Conservation (phyloP, 2,797 vertebrate genomes). For the Odontamblyopus lacepedii region DNA sequence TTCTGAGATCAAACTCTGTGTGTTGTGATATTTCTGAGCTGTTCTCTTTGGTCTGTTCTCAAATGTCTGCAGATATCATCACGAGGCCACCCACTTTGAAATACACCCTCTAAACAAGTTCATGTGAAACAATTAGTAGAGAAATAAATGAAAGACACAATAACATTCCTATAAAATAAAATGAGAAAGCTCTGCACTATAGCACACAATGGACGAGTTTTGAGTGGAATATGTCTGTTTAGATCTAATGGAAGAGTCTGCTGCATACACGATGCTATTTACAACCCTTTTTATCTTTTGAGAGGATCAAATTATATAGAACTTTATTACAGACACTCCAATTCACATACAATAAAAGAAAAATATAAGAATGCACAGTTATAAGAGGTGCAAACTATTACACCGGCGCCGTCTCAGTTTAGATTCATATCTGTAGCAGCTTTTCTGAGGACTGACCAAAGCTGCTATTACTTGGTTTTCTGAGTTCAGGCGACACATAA, state of each 20-base stretch:
- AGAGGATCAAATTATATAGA: neutral
- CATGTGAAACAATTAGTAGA: neutral
- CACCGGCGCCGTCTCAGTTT: too few species aligned
- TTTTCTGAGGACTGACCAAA: too few species aligned
- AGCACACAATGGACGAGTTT: neutral
- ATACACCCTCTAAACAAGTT: neutral
- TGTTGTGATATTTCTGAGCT: neutral
- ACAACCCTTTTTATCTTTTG: neutral
- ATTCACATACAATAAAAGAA: too few species aligned
- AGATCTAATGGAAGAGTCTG: neutral
- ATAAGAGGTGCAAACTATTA: too few species aligned
- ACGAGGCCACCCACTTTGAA: conserved; percentile 1
- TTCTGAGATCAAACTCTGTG: neutral
- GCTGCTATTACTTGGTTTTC: too few species aligned
- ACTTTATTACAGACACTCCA: too few species aligned
- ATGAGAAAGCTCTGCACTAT: neutral
- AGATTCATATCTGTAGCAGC: too few species aligned
- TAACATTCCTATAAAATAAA: neutral
- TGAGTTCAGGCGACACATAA: too few species aligned
- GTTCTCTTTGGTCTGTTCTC: too few species aligned
- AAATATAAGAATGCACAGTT: too few species aligned
- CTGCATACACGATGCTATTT: neutral
- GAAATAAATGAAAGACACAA: neutral
- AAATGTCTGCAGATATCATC: neutral
- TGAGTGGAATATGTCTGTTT: neutral